phyloP scores from a whole-genome alignment of 2,113 vertebrate species.

The Tragelaphus strepsiceros region DNA sequence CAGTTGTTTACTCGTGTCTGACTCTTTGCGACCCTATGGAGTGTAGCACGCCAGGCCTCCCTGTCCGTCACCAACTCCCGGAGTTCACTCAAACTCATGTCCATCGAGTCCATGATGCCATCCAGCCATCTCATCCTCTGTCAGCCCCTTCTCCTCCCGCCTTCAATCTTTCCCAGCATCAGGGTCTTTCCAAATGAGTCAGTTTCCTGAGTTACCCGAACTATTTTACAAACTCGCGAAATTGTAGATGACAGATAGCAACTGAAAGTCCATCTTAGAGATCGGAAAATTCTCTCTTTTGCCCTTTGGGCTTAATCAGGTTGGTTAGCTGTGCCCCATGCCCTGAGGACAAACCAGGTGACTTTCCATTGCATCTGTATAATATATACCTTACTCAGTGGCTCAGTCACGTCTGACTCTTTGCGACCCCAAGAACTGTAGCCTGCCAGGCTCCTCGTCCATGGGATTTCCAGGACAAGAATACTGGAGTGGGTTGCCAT shows the following conservation, averaged over 20 bases:
- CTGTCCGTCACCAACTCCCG: neutral
- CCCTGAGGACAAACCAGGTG: neutral
- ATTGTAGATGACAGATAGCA: neutral
- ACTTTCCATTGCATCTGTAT: rapidly evolving
- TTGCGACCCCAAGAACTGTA: neutral
- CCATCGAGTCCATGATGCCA: rapidly evolving
- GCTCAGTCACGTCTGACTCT: neutral
- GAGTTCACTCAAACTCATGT: neutral
- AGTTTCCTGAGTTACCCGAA: too few species aligned
- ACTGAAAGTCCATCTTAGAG: neutral
- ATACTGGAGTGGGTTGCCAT: neutral
- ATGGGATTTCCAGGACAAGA: neutral
- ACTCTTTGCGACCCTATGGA: neutral
- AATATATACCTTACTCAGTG: neutral
- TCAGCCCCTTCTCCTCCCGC: neutral
- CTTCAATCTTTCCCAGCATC: neutral
- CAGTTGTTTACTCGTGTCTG: rapidly evolving
- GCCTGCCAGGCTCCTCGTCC: neutral
- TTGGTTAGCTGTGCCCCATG: neutral
- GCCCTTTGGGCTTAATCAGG: neutral
- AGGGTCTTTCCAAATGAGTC: neutral
- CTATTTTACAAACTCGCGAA: rapidly evolving
- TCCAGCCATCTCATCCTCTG: neutral
- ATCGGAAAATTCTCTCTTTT: neutral
- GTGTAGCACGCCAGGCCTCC: rapidly evolving